Base-by-base conservation (phyloP, 2,113 vertebrate species). In the Chamaea fasciata region DNA sequence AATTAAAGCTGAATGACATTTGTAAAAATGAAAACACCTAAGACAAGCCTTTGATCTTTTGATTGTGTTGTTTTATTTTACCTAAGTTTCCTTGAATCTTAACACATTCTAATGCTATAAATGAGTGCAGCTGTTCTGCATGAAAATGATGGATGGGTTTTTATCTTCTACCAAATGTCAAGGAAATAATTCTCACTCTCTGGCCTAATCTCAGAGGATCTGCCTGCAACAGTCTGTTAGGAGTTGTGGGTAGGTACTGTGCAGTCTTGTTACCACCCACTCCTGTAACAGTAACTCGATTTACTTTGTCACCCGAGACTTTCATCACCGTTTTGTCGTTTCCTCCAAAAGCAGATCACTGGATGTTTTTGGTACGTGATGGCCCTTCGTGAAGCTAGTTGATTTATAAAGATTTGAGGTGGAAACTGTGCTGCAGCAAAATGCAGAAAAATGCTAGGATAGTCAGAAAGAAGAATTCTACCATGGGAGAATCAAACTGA, bases 1-100 rank as follows among this genome's bases (percentile, higher is more conserved):
- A 95, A 92, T 94, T 95, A 75, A 93, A 88, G 23, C 60, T 75
- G 60, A 89, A 53, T 90, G 85, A 86, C 73, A 89, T 89, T 89
- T 86, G 47, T 71, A 59, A 86, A 86, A 95, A 83, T 33, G 42
- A 87, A 77, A 95, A 63, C 65, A 89, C 11, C 8, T n/a, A 68
- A 87, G 28, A 56, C 10, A 78, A 89, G 33, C 24, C 56, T 92
- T 86, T 93, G 71, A 95, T 96, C 52, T 92, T 80, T 75, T 81
- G 44, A 56, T 81, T 68, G n/a, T 49, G 53, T 81, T 74, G 64
- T 49, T 90, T 90, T 59, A 37, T 90, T 91, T 75, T 44, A 41
- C 68, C 63, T n/a, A 55, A 44, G 10, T 83, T 90, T 83, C 49
- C 49, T 67, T 90, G 41, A 83, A 42, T 78, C 16, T 75, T 64